These are phyloP conservation scores for Ochropleura leucogaster DNA, from an alignment of 2,888 invertebrate genomes.

Conservation along the genomic window DNA sequence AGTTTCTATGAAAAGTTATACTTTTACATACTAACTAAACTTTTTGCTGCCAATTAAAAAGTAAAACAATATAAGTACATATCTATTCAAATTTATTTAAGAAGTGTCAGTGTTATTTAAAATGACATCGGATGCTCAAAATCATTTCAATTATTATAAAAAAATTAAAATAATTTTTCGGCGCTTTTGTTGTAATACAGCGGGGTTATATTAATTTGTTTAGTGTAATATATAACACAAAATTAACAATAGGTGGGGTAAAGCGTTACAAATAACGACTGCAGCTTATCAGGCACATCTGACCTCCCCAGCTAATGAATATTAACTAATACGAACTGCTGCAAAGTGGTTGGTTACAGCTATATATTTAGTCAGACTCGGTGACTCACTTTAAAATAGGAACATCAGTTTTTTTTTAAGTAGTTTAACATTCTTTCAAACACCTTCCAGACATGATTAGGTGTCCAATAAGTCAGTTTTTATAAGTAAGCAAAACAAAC, in stretches of 20 bases:
- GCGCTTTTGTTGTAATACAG: not conserved
- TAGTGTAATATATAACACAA: slow-evolving; percentile 48
- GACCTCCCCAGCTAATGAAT: slow-evolving; percentile 87
- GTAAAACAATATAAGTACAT: slow-evolving; percentile 36
- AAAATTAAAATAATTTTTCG: not conserved
- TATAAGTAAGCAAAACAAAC: too few species aligned
- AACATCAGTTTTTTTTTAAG: slow-evolving; percentile 28
- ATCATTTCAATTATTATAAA: slow-evolving; percentile 25
- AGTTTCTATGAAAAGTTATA: slow-evolving; percentile 6
- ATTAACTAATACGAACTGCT: slow-evolving; percentile 87
- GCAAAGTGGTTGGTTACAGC: slow-evolving; percentile 71
- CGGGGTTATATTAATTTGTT: slow-evolving; percentile 36
- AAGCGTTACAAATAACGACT: slow-evolving; percentile 63
- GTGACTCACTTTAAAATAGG: slow-evolving; percentile 79
- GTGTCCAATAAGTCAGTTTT: too few species aligned
- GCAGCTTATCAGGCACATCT: slow-evolving; percentile 82
- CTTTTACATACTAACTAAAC: not conserved
- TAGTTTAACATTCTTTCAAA: not conserved
- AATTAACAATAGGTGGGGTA: slow-evolving; percentile 56
- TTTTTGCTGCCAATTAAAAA: slow-evolving; percentile 45
- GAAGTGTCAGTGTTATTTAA: slow-evolving; percentile 14
- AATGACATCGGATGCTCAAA: slow-evolving; percentile 38
- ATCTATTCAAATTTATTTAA: slow-evolving; percentile 36
- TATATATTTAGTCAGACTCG: slow-evolving; percentile 74
- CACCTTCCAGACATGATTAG: not conserved